phyloP scores from a whole-genome alignment of 2,797 vertebrate genomes.

The Prionace glauca region DNA sequence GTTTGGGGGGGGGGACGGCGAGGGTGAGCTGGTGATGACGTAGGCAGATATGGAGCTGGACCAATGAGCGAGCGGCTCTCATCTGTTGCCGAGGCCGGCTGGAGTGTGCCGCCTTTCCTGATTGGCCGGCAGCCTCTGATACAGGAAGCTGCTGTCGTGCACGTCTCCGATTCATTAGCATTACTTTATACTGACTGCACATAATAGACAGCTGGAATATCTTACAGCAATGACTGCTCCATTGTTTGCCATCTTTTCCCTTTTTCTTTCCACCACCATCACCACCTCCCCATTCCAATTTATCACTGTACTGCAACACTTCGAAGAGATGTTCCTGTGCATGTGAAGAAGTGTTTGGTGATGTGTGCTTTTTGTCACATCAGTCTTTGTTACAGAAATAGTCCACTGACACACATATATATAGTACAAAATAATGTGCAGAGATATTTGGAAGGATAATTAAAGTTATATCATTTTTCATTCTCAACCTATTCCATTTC shows the following conservation, averaged over 20 bases:
- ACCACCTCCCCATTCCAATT: too few relatives aligned
- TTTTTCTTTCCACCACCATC: background rate
- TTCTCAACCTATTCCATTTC: background rate
- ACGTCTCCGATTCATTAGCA: slow-evolving; percentile 41
- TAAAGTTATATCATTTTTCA: background rate
- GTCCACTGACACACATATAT: too few relatives aligned
- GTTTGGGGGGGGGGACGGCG: background rate
- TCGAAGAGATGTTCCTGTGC: background rate
- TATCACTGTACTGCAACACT: background rate
- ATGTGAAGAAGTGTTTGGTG: background rate
- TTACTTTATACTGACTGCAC: slow-evolving; percentile 21
- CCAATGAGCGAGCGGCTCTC: slow-evolving; percentile 62
- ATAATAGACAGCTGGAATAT: slow-evolving; percentile 34
- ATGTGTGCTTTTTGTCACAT: background rate
- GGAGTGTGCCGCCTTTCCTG: slow-evolving; percentile 50
- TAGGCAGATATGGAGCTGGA: slow-evolving; percentile 45
- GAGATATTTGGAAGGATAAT: background rate
- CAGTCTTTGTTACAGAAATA: background rate
- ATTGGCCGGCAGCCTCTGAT: slow-evolving; percentile 58
- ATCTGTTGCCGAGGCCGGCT: slow-evolving; percentile 45
- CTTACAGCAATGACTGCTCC: slow-evolving; percentile 4
- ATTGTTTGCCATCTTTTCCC: slow-evolving; percentile 24
- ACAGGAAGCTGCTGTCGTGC: slow-evolving; percentile 48
- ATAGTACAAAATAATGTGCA: background rate
- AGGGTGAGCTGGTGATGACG: slow-evolving; percentile 51